Base-by-base conservation (phyloP, 2,113 vertebrate species). In the Corvus moneduloides region DNA sequence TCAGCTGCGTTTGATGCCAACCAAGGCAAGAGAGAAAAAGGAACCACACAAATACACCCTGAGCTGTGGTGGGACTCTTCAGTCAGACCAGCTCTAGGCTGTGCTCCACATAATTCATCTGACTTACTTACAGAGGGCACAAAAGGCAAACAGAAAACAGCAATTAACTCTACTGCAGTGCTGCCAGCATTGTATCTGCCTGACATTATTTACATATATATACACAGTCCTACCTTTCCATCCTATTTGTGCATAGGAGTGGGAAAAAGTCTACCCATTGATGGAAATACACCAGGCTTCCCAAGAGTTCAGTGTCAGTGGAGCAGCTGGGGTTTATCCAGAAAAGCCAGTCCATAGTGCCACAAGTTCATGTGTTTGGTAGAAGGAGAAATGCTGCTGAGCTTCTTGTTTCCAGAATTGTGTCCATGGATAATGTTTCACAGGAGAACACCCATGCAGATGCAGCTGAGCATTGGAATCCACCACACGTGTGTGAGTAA, bases 401-500 rank as follows among this genome's bases (percentile, higher is more conserved):
- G 33, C 16, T 76, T 37, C 46, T 3, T 21, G 16, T 58, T 48
- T 46, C 71, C 66, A 84, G 61, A 55, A 2, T 44, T 64, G 27
- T 24, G 48, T 26, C 54, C 17, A 6, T 2, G 5, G 59, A 1
- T 19, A 19, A 27, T 0, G 4, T 76, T 79, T 63, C 28, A 23
- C 58, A 13, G 32, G 8, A 37, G 52, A 79, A 27, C 22, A 5
- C 7, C 15, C 26, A 26, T 46, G 32, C 16, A 69, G 43, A 4
- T 16, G 48, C 41, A 81, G 63, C n/a, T 81, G 55, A 82, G 52
- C 41, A 2, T 5, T 64, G 35, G 39, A 55, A 90, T 43, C 52
- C 54, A 46, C 1, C 41, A 15, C 32, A 26, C 0, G 0, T 1
- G 3, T 52, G 28, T 52, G 24, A 75, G 13, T 10, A 18, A 73